Evolutionary conservation across 2,888 invertebrate species (phyloP), one percentile per base, ranked within the genome.

Genomic region (Melolontha melolontha): DNA sequence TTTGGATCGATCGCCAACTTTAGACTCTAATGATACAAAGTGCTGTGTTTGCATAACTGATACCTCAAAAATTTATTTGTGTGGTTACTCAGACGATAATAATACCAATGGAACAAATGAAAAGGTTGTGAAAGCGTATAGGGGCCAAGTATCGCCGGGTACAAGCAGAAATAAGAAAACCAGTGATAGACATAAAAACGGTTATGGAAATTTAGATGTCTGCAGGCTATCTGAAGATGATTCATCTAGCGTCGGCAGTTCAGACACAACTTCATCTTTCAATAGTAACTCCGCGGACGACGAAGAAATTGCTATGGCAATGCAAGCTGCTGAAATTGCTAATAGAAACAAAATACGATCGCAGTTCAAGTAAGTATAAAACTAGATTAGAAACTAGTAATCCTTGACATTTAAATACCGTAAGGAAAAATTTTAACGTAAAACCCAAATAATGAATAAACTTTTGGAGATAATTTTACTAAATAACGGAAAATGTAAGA

Each of bases 241-340:
- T 59, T 76, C 75, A 34, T 79, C 78, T 1, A 80, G 81, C 67
- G 76, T 79, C 0, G 80, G 77, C 29, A 83, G 83, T 73, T 86
- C 86, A 39, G 85, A 85, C 7, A 91, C 91, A 0, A 91, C 91
- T 0, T 91, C 91, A 14, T 90, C 91, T 39, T 91, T 89, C 77
- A 90, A 90, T 73, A 91, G 93, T 40, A 93, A 92, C 72, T 92
- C 92, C 73, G 93, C 91, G 57, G 94, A 94, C 79, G 94, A 94
- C 76, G 94, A 94, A 76, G 94, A 95, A 79, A 93, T 95, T 52
- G 94, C 94, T 0, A 83, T 94, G 59, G 95, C 95, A 1, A 86
- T 95, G 80, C 93, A 93, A 79, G 94, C 94, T 5, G 94, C 94
- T 7, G 94, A 95, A 81, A 85, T 93, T 34, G 93, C 92, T 0